phyloP scores from a whole-genome alignment of 2,888 invertebrate species.

The Apotomis betuletana region DNA sequence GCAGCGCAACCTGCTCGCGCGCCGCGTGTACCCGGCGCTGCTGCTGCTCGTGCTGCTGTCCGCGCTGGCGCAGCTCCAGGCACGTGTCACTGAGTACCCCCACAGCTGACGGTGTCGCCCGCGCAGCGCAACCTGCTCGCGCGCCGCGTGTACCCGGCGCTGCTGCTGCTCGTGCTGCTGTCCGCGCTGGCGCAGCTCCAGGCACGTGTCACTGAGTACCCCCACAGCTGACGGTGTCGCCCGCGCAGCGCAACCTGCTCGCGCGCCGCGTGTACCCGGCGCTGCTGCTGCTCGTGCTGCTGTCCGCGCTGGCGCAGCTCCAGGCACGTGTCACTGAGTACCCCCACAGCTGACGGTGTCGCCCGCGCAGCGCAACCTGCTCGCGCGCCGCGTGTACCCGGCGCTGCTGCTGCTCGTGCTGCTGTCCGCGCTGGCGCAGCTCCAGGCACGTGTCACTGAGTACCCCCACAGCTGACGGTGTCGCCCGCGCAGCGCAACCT shows the following conservation, averaged over 20 bases:
- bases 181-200: too few relatives aligned
- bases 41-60: slow-evolving; percentile 88
- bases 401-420: slow-evolving; percentile 46
- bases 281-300: slow-evolving; percentile 51
- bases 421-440: too few relatives aligned
- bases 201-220: too few relatives aligned
- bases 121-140: slow-evolving; percentile 84
- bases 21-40: slow-evolving; percentile 95
- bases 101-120: too few relatives aligned
- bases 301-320: too few relatives aligned
- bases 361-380: slow-evolving; percentile 73
- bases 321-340: too few relatives aligned
- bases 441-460: too few relatives aligned
- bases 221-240: slow-evolving; percentile 69
- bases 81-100: neutral
- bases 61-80: slow-evolving; percentile 74
- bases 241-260: slow-evolving; percentile 60
- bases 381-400: slow-evolving; percentile 81
- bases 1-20: slow-evolving; percentile 89
- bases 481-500: slow-evolving; percentile 83
- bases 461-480: too few relatives aligned
- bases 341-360: too few relatives aligned
- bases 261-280: slow-evolving; percentile 23
- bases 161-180: slow-evolving; percentile 57
- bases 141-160: slow-evolving; percentile 91